A percentile compares a stretch with the other conserved stretches of the same genome.
phyloP scores from a whole-genome alignment of 1,140 invertebrate genomes.

The Drosophila seguyi region DNA sequence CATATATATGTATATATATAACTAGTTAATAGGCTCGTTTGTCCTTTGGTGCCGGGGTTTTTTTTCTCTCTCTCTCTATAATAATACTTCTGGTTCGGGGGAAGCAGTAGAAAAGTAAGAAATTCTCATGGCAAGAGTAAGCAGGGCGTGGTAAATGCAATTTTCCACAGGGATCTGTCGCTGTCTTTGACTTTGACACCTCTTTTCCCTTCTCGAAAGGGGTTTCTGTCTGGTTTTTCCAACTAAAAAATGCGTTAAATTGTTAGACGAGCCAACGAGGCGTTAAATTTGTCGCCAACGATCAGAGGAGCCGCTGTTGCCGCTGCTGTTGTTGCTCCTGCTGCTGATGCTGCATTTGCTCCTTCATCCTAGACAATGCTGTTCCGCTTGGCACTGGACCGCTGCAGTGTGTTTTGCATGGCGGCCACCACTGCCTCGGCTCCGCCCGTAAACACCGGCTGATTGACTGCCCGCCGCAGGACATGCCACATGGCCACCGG shows the following conservation, averaged over 20 bases:
- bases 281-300: conserved; percentile 10
- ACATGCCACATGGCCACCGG: conserved; percentile 95
- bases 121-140: conserved; percentile 43
- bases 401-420: conserved; percentile 74
- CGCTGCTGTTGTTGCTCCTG: too few species aligned
- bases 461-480: conserved; percentile 86
- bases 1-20: conserved; percentile 11
- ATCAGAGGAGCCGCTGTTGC: conserved; percentile 11
- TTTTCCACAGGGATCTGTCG: conserved; percentile 41
- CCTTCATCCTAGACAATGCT: conserved; percentile 60
- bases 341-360: too few species aligned
- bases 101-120: conserved; percentile 71
- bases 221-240: conserved; percentile 16
- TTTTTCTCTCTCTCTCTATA: neutral
- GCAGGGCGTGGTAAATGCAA: conserved; percentile 61
- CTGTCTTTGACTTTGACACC: neutral
- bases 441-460: conserved; percentile 76
- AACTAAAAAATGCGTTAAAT: conserved; percentile 27
- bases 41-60: conserved; percentile 67
- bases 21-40: conserved; percentile 66
- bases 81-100: conserved; percentile 37
- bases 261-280: conserved; percentile 2
- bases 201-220: neutral
- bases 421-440: conserved; percentile 79
- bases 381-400: conserved; percentile 73